Conservation (phyloP, 1,140 invertebrate genomes). For the Apocrypta bakeri region DNA sequence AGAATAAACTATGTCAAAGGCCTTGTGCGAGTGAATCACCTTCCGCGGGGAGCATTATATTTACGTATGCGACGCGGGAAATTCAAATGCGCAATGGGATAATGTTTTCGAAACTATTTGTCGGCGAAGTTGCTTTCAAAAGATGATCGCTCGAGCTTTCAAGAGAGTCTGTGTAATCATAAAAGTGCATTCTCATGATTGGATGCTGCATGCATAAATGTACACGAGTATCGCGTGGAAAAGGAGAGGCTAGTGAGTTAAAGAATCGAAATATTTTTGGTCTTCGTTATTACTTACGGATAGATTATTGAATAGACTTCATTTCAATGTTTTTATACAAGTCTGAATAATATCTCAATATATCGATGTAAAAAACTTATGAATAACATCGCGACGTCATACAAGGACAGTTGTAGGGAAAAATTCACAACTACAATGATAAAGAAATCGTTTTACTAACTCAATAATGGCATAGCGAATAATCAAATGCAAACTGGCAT, state of each 20-base stretch:
- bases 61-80: not conserved
- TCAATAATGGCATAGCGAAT: too few species aligned
- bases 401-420: too few species aligned
- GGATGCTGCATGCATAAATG: not conserved
- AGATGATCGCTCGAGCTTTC: not conserved
- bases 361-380: too few species aligned
- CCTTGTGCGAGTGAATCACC: not conserved
- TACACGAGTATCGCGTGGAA: not conserved
- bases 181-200: slow-evolving; percentile 28
- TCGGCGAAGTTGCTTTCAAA: not conserved
- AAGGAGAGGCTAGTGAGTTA: not conserved
- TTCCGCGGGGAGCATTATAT: too few species aligned
- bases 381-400: too few species aligned
- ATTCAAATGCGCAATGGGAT: not conserved
- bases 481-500: too few species aligned
- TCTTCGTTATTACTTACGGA: too few species aligned
- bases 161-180: not conserved
- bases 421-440: too few species aligned
- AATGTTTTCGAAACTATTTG: not conserved
- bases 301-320: too few species aligned
- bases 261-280: not conserved
- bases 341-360: too few species aligned
- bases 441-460: too few species aligned
- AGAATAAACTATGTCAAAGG: not conserved
- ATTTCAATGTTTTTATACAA: too few species aligned